These are phyloP conservation scores for Drosophila nigrodunni DNA, from an alignment of 1,140 invertebrate species.

Conservation along the genomic window DNA sequence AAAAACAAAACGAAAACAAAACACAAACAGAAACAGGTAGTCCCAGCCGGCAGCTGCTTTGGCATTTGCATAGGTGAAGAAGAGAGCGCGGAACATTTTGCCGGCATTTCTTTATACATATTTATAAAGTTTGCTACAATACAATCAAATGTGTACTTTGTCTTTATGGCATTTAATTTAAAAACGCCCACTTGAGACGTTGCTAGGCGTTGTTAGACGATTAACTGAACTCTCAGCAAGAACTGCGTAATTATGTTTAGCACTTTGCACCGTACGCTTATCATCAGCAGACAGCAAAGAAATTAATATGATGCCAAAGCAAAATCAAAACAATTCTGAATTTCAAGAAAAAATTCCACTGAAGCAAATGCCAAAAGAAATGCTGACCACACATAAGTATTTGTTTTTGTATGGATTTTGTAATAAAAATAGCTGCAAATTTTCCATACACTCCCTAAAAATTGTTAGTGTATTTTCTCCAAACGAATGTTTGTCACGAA, in stretches of 20 bases:
- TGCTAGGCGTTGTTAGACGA: conserved; percentile 66
- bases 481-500: background rate
- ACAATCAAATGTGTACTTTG: background rate
- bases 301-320: conserved; percentile 23
- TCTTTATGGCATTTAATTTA: conserved; percentile 2
- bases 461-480: conserved; percentile 34
- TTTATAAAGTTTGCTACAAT: background rate
- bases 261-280: conserved; percentile 59
- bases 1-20: conserved; percentile 40
- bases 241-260: conserved; percentile 61
- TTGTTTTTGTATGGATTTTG: conserved; percentile 43
- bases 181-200: conserved; percentile 12
- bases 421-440: conserved; percentile 37
- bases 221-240: conserved; percentile 8
- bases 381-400: conserved; percentile 1
- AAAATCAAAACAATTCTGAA: background rate
- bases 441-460: conserved; percentile 50
- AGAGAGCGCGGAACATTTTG: conserved; percentile 1
- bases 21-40: conserved; percentile 56
- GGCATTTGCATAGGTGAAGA: conserved; percentile 38
- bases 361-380: background rate
- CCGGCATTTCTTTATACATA: conserved; percentile 7
- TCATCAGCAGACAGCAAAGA: conserved; percentile 43
- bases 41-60: conserved; percentile 32
- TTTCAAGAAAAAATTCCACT: conserved; percentile 9